These are phyloP conservation scores for Eupithecia insigniata DNA, from an alignment of 2,888 invertebrate species.

Conservation along the genomic window DNA sequence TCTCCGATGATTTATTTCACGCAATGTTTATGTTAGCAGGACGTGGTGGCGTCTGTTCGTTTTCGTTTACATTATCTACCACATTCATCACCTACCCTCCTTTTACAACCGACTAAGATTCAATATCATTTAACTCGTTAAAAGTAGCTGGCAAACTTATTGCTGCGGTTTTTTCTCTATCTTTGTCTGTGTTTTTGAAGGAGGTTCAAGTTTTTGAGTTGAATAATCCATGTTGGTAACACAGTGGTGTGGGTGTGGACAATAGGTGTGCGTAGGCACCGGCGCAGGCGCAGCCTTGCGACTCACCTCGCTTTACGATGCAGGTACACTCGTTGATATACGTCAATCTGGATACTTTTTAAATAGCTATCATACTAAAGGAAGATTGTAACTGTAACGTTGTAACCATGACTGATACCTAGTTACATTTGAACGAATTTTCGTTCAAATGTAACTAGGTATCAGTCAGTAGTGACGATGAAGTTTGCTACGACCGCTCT, in stretches of 20 bases:
- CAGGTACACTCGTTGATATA: slow-evolving; percentile 35
- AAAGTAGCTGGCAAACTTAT: slow-evolving; percentile 52
- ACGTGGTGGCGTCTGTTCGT: slow-evolving; percentile 67
- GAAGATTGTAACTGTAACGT: neutral
- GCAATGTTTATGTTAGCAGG: slow-evolving; percentile 75
- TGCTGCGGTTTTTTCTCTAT: slow-evolving; percentile 42
- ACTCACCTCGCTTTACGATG: slow-evolving; percentile 51
- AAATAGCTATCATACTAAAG: neutral
- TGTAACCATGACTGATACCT: neutral
- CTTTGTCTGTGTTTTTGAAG: slow-evolving; percentile 8
- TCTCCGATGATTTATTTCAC: slow-evolving; percentile 79
- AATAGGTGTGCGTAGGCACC: slow-evolving; percentile 70
- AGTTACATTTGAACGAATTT: neutral
- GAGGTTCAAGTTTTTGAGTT: slow-evolving; percentile 29
- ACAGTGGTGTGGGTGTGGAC: slow-evolving; percentile 66
- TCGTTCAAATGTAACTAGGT: neutral
- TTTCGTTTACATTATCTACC: slow-evolving; percentile 64
- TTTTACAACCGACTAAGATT: slow-evolving; percentile 45
- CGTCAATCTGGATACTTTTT: neutral
- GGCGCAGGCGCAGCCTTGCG: slow-evolving; percentile 61
- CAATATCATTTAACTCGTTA: slow-evolving; percentile 39
- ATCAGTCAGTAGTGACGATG: no score
- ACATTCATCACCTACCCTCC: slow-evolving; percentile 29
- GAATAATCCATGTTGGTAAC: slow-evolving; percentile 41
- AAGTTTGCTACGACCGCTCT: neutral